A percentile compares a stretch with the other conserved stretches of the same genome.
phyloP scores from a whole-genome alignment of 2,113 vertebrate species.

The Rhinopomastus cyanomelas region DNA sequence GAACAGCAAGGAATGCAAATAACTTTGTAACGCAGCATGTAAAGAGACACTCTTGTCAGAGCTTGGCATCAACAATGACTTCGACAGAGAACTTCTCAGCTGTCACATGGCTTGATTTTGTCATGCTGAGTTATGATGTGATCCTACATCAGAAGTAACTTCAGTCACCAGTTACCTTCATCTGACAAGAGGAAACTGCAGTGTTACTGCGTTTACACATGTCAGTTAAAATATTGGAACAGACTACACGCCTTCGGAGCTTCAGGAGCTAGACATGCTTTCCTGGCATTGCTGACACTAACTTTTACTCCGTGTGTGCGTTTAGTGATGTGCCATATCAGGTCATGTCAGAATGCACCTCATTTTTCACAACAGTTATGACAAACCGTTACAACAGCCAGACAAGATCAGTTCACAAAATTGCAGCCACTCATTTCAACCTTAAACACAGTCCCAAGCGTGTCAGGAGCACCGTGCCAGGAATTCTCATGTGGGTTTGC shows the following conservation, averaged over 20 bases:
- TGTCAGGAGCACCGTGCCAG: not conserved
- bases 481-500: fast-evolving
- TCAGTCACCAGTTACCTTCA: not conserved
- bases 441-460: not conserved
- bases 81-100: not conserved
- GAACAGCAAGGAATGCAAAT: not conserved
- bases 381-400: not conserved
- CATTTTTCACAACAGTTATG: not conserved
- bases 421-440: not conserved
- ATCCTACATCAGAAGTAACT: not conserved
- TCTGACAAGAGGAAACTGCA: not conserved
- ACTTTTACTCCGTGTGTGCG: not conserved
- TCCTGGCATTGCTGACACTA: not conserved
- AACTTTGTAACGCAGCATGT: not conserved
- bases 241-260: not conserved
- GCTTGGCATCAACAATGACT: fast-evolving
- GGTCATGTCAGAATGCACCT: not conserved
- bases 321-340: not conserved
- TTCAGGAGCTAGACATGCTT: not conserved
- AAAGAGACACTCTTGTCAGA: not conserved
- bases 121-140: not conserved
- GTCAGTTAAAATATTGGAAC: not conserved
- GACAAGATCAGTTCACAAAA: not conserved
- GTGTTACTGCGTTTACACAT: not conserved
- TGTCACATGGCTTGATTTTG: not conserved